Base-by-base conservation (phyloP, 1,140 invertebrate species). In the Drosophila cardini region DNA sequence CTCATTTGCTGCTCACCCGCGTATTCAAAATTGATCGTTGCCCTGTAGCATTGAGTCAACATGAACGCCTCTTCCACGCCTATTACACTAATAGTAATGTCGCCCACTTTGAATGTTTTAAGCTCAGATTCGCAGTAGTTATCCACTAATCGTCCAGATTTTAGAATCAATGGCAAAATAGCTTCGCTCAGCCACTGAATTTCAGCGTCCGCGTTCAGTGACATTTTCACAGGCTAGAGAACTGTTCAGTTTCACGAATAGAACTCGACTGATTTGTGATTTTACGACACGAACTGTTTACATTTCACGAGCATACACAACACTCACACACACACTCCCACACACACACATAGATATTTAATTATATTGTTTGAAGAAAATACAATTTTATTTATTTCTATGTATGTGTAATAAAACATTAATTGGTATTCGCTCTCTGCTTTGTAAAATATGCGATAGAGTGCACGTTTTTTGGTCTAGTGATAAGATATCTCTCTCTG, bases 41-140 rank as follows among this genome's bases (percentile, higher is more conserved):
- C 72, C 1, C 84, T 43, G 42, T 89, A 91, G 56, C 90, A 91
- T 8, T 43, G 67, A 0, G 90, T 91, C 38, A 91, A 42, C 90
- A 91, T 91, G 30, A 85, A 91, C 1, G 90, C 90, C 50, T 91
- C 90, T 0, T 76, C 57, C 0, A 18, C 7, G 0, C 84, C 90
- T 16, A 91, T 90, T 1, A 86, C 56, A 26, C 71, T 53, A 0
- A 91, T 73, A 0, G 75, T 21, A 18, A 91, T 78, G 21, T 69
- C 46, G 0, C 45, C 50, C 10, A 91, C 67, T 10, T 67, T 48
- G 16, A 91, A 78, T 32, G 68, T 72, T 13, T 58, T 26, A 4
- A 50, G 11, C 16, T 74, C 63, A 0, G 64, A 21, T 13, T 68
- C 73, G 8, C 38, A 58, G 45, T 76, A 83, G 50, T 81, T 77